Base-by-base conservation (phyloP, 2,113 vertebrate genomes). In the Otus sunia region DNA sequence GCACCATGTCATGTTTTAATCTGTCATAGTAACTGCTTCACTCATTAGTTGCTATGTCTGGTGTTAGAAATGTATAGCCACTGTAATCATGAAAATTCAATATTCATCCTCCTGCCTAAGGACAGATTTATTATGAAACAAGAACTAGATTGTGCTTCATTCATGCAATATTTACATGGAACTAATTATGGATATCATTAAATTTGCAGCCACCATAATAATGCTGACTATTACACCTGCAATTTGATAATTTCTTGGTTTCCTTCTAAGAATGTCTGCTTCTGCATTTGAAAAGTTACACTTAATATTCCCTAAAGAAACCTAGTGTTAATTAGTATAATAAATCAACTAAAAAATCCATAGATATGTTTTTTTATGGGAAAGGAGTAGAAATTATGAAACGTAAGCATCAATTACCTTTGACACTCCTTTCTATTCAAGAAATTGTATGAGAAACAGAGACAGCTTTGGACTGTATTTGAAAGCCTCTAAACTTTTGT, bases 1-100 rank as follows among this genome's bases (percentile, higher is more conserved):
- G 15, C 26, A 77, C 37, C 14, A 2, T 83, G 80, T 80, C 30
- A 90, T 95, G 59, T 84, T 85, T 96, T 91, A 83, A 94, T 64
- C 19, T 83, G 20, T 93, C 81, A 37, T 27, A 86, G 29, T 30
- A 41, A 73, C 32, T 71, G 30, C 19, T 93, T 93, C 32, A 26
- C 56, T 94, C 83, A 74, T 37, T 77, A 86, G 43, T 36, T 63
- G 5, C 14, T 69, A 43, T 87, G 27, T n/a, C 16, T 64, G n/a
- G 9, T 73, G 19, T 56, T 83, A 92, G 63, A 94, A 95, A 95
- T 68, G 14, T 47, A 60, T 27, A 67, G 75, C 52, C 29, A 56
- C 19, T 56, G 45, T 79, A 85, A 55, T 32, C 27, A 17, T 22
- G 68, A 83, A 90, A 77, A 77, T 58, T 63, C 39, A 71, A 36